phyloP scores from a whole-genome alignment of 1,140 invertebrate species.

The Carposina sasakii region DNA sequence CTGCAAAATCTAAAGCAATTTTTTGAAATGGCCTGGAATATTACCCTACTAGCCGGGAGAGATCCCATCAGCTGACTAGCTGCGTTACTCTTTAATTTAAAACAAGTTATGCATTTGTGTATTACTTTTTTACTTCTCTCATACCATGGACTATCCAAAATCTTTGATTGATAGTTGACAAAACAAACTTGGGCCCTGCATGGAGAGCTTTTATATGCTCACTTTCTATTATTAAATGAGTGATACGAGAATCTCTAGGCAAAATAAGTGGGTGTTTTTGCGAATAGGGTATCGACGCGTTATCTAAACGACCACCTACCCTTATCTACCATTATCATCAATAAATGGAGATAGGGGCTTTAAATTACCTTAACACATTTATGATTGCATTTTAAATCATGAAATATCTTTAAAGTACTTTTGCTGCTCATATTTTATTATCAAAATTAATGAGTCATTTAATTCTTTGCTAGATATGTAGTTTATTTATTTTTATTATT shows the following conservation, averaged over 20 bases:
- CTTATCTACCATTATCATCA: not conserved
- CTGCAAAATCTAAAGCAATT: not conserved
- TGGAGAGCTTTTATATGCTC: not conserved
- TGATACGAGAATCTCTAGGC: not conserved
- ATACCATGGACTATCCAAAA: not conserved
- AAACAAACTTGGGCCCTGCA: not conserved
- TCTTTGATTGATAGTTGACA: not conserved
- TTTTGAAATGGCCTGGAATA: not conserved
- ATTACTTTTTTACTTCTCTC: not conserved
- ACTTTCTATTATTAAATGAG: not conserved
- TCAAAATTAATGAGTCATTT: slow-evolving; percentile 1
- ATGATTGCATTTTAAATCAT: not conserved
- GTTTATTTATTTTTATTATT: not conserved
- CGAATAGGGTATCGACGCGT: not conserved
- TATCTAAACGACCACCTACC: not conserved
- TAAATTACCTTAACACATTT: not conserved
- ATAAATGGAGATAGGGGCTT: not conserved
- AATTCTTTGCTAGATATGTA: not conserved
- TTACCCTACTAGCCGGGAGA: not conserved
- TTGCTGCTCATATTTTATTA: not conserved
- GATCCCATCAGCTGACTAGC: not conserved
- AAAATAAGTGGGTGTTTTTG: slow-evolving; percentile 1
- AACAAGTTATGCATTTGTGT: slow-evolving; percentile 1
- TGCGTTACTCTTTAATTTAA: not conserved
- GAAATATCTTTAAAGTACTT: not conserved